A percentile compares a stretch with the other conserved stretches of the same genome.
These are phyloP conservation scores for Microcebus ravelobensis DNA, from an alignment of 2,113 vertebrate genomes.

Conservation along the genomic window DNA sequence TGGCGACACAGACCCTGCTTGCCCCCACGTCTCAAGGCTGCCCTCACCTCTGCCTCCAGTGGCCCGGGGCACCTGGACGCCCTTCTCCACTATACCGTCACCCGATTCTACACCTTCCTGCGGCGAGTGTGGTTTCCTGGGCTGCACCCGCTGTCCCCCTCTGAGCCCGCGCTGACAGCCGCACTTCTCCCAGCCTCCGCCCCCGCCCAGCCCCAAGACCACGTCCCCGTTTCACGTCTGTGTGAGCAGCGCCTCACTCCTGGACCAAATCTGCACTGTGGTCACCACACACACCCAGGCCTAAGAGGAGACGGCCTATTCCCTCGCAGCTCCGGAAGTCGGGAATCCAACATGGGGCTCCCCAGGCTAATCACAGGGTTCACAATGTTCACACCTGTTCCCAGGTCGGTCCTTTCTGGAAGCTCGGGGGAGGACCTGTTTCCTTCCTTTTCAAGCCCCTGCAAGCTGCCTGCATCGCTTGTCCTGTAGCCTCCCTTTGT, in stretches of 20 bases:
- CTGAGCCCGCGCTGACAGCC: too few species aligned
- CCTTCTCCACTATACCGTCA: too few species aligned
- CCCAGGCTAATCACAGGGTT: fast-evolving
- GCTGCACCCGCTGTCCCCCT: too few species aligned
- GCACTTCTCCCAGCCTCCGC: background rate
- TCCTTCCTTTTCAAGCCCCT: background rate
- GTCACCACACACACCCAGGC: background rate
- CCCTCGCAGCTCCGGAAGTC: background rate
- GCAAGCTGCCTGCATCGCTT: background rate
- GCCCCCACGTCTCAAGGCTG: too few species aligned
- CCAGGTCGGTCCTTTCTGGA: background rate
- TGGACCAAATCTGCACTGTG: background rate
- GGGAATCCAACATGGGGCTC: too few species aligned
- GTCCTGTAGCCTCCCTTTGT: background rate
- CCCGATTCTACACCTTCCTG: too few species aligned
- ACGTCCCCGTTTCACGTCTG: fast-evolving
- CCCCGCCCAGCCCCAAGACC: background rate
- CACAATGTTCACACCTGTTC: too few species aligned
- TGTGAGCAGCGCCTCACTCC: background rate
- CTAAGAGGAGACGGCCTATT: background rate
- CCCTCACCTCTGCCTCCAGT: too few species aligned
- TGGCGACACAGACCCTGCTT: too few species aligned
- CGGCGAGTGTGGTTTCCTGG: too few species aligned
- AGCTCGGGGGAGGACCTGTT: fast-evolving
- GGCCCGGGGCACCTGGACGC: too few species aligned